A percentile compares a stretch with the other conserved stretches of the same genome.
Evolutionary conservation across 2,797 vertebrate genomes (phyloP).

Genomic region (Bovichtus diacanthus): DNA sequence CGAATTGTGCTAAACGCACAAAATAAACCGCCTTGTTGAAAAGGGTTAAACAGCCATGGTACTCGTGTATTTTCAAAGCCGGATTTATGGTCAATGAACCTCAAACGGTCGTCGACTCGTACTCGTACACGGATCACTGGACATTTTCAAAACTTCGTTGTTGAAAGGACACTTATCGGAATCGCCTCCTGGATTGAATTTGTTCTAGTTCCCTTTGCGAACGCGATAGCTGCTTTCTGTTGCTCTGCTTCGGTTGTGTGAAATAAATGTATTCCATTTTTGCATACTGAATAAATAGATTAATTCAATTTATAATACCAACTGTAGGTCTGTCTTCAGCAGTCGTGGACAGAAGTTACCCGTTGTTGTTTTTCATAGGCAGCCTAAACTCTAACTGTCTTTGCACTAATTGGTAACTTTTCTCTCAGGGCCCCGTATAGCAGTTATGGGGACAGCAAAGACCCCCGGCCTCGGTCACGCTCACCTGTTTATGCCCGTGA

Average conservation of each 20-base stretch:
- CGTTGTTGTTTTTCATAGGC: conserved; percentile 1
- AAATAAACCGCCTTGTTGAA: conserved; percentile 9
- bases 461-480: conserved; percentile 78
- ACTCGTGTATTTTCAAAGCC: neutral
- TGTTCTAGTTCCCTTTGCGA: neutral
- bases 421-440: conserved; percentile 74
- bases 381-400: neutral
- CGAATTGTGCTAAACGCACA: neutral
- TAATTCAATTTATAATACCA: neutral
- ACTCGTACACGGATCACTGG: neutral
- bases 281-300: neutral
- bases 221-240: neutral
- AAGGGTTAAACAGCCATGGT: neutral
- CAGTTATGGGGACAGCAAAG: conserved; percentile 81
- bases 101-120: neutral
- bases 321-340: neutral
- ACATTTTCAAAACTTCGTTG: conserved; percentile 10
- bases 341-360: neutral
- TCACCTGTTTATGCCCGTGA: conserved; percentile 79
- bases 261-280: neutral
- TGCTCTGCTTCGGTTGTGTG: neutral
- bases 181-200: conserved; percentile 4
- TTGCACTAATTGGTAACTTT: conserved; percentile 28
- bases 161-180: neutral
- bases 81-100: neutral